Percentiles rank a stretch among this genome's conserved stretches.
Evolutionary conservation across 2,797 vertebrate genomes (phyloP).

Genomic region (Sebastolobus alascanus): DNA sequence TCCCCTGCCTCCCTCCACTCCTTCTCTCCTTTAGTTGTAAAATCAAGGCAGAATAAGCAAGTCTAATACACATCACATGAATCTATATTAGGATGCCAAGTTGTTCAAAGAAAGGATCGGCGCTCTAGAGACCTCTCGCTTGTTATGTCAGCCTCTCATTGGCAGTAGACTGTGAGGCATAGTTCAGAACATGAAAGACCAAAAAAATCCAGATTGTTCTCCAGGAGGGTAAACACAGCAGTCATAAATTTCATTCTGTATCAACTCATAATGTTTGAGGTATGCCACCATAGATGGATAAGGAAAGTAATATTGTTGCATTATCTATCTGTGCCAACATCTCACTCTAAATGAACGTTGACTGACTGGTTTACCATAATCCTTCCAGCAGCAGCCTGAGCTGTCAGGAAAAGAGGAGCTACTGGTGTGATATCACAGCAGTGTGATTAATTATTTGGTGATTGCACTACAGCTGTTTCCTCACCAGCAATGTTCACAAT

Average conservation of each 20-base stretch:
- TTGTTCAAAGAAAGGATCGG: constrained; percentile 16
- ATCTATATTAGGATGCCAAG: constrained; percentile 39
- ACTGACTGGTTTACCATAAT: constrained; percentile 31
- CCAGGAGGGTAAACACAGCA: background rate
- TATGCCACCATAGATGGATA: background rate
- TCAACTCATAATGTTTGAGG: background rate
- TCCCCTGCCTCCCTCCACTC: background rate
- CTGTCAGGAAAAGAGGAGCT: background rate
- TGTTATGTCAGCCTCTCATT: constrained; percentile 18
- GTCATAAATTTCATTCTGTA: background rate
- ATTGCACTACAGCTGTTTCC: background rate
- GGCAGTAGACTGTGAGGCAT: background rate
- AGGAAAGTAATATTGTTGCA: constrained; percentile 1
- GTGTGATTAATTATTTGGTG: constrained; percentile 14
- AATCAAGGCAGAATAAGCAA: constrained; percentile 28
- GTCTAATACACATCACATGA: constrained; percentile 17
- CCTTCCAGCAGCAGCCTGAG: constrained; percentile 8
- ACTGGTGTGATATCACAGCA: constrained; percentile 7
- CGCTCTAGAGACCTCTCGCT: background rate
- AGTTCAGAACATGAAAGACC: constrained; percentile 5
- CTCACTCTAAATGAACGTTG: background rate
- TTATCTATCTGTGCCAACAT: constrained; percentile 3
- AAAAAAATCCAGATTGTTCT: constrained; percentile 8
- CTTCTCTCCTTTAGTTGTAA: constrained; percentile 1
- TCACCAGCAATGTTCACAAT: background rate